phyloP scores from a whole-genome alignment of 2,113 vertebrate species.

The Bos javanicus region DNA sequence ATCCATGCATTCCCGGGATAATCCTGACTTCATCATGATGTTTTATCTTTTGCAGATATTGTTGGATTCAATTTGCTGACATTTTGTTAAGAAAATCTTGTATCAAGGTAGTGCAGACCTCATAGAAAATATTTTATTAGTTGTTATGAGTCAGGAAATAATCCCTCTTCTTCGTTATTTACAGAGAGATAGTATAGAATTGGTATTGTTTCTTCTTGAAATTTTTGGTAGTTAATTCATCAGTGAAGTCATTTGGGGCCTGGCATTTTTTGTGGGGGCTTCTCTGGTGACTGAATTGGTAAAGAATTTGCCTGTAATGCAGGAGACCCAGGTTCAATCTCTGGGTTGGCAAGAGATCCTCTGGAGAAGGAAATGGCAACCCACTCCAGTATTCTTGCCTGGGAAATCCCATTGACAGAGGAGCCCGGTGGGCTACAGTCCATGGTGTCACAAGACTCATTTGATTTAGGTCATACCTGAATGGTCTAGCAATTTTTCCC shows the following conservation, averaged over 20 bases:
- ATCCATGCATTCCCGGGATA: not conserved
- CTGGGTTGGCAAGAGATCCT: not conserved
- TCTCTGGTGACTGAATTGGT: not conserved
- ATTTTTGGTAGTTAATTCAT: conserved; percentile 6
- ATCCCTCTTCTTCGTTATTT: not conserved
- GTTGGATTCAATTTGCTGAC: not conserved
- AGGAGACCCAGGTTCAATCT: not conserved
- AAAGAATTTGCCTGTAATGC: not conserved
- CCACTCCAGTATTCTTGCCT: not conserved
- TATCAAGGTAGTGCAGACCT: not conserved
- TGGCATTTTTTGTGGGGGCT: not conserved
- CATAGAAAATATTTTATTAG: conserved; percentile 11
- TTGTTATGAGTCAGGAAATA: not conserved
- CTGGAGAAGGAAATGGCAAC: not conserved
- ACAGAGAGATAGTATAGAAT: not conserved
- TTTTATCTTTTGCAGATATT: not conserved
- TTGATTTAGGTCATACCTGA: not conserved
- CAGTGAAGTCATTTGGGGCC: not conserved
- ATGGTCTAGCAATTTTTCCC: not conserved
- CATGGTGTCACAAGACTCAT: not conserved
- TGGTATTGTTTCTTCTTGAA: not conserved
- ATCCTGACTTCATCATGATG: not conserved
- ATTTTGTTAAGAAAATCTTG: not conserved
- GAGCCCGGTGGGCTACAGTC: not conserved
- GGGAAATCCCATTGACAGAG: not conserved